phyloP scores from a whole-genome alignment of 2,113 vertebrate species.

The Pelobates fuscus region DNA sequence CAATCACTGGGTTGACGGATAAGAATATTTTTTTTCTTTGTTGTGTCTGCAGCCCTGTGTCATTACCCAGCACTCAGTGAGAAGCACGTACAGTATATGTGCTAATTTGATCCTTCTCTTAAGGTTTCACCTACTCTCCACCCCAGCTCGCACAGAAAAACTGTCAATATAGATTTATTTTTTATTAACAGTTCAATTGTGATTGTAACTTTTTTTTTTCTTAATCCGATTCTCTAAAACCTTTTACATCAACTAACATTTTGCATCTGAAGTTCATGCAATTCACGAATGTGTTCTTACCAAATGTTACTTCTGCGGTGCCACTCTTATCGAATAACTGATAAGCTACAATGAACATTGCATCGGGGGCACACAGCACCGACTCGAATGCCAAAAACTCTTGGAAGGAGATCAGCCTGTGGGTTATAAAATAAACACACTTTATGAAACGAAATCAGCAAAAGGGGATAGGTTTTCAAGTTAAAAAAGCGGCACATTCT shows the following conservation, averaged over 20 bases:
- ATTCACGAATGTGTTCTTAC: constrained; percentile 70
- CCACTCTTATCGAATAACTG: constrained; percentile 95
- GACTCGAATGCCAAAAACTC: constrained; percentile 97
- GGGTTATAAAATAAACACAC: constrained; percentile 46
- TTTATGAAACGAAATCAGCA: constrained; percentile 12
- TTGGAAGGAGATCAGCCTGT: constrained; percentile 94
- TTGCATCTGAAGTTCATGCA: not conserved
- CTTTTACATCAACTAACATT: not conserved
- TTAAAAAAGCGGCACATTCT: constrained; percentile 46
- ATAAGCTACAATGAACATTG: constrained; percentile 96
- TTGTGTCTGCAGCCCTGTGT: constrained; percentile 15
- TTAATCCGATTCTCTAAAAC: too few relatives aligned
- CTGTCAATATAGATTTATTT: not conserved
- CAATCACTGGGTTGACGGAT: constrained; percentile 20
- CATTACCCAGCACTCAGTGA: constrained; percentile 25
- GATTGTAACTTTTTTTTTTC: too few relatives aligned
- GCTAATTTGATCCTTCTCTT: not conserved
- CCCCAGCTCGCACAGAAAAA: not conserved
- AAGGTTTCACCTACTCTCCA: not conserved
- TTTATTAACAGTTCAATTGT: too few relatives aligned
- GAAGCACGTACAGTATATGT: not conserved
- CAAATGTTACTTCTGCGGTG: constrained; percentile 91
- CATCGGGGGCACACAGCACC: constrained; percentile 92
- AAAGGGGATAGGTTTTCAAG: not conserved
- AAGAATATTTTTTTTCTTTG: not conserved